Base-by-base conservation (phyloP, 1,140 invertebrate genomes). In the Aricia agestis region DNA sequence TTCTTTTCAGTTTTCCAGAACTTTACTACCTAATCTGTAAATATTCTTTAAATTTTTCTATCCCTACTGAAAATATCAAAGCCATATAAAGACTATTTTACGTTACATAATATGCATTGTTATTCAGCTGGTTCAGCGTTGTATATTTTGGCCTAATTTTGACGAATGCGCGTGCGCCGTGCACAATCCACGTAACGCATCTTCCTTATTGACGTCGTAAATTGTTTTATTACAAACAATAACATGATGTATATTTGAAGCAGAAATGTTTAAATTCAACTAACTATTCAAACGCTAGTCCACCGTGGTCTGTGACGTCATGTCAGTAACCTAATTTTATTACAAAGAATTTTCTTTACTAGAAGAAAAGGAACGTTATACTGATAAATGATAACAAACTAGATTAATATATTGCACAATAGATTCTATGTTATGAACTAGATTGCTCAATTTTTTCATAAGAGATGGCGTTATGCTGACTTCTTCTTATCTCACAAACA, bases 171-270 rank as follows among this genome's bases (percentile, higher is more conserved):
- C 59, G 59, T 63, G 59, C 59, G 19, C 19, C 17, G 17, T 63
- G 69, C 52, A 65, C 59, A 63, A n/a, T n/a, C n/a, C n/a, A n/a
- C n/a, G n/a, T 63, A 7, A 6, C 25, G 69, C 52, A 65, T 61
- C 41, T 18, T 32, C 25, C 63, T 65, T 31, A 65, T 66, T 17
- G 61, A 32, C 18, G 69, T 70, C 61, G 63, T 57, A 57, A 65
- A 70, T 32, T 19, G 25, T 66, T 63, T 63, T 66, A 66, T n/a
- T 31, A 52, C 63, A 70, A n/a, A 67, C 17, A 67, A 52, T 52
- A 52, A 52, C 13, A 52, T 52, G 45, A 52, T 52, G 7, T 52
- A 52, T 52, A 52, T 52, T 11, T 15, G 7, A 52, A 52, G 45
- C 45, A 52, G 45, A 52, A 52, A 52, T 15, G 3, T 52, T 36